phyloP scores from a whole-genome alignment of 2,888 invertebrate species.

The Rhamnusium bicolor region DNA sequence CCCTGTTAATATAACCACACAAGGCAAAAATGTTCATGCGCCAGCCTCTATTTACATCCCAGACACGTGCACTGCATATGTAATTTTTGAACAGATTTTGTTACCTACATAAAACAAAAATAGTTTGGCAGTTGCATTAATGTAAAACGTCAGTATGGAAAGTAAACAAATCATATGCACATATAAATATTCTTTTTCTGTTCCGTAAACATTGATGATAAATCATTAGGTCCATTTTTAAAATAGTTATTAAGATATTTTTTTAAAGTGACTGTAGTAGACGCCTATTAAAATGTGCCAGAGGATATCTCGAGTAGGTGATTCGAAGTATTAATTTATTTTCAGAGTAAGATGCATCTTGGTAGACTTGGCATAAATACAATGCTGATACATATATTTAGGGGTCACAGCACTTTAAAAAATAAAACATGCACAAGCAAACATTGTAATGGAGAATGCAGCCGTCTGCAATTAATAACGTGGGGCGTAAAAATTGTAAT shows the following conservation, averaged over 20 bases:
- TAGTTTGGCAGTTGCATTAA: not conserved
- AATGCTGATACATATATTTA: constrained; percentile 42
- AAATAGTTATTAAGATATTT: too few species aligned
- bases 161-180: not conserved
- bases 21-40: constrained; percentile 10
- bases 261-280: too few species aligned
- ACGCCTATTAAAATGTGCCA: not conserved
- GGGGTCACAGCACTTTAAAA: constrained; percentile 43
- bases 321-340: constrained; percentile 20
- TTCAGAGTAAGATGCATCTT: constrained; percentile 36
- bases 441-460: constrained; percentile 55
- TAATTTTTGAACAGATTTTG: constrained; percentile 27
- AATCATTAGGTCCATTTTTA: too few species aligned
- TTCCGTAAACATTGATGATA: too few species aligned
- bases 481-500: constrained; percentile 41
- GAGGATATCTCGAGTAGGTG: not conserved
- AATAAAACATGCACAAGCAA: constrained; percentile 40
- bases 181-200: not conserved
- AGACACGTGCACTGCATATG: constrained; percentile 35
- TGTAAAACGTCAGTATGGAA: not conserved
- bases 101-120: constrained; percentile 22
- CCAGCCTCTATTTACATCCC: constrained; percentile 34
- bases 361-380: constrained; percentile 39
- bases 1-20: not conserved
- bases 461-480: constrained; percentile 59